Percentiles rank a stretch among this genome's conserved stretches.
These are phyloP conservation scores for Alligator mississippiensis DNA, from an alignment of 2,113 vertebrate species.

Conservation along the genomic window DNA sequence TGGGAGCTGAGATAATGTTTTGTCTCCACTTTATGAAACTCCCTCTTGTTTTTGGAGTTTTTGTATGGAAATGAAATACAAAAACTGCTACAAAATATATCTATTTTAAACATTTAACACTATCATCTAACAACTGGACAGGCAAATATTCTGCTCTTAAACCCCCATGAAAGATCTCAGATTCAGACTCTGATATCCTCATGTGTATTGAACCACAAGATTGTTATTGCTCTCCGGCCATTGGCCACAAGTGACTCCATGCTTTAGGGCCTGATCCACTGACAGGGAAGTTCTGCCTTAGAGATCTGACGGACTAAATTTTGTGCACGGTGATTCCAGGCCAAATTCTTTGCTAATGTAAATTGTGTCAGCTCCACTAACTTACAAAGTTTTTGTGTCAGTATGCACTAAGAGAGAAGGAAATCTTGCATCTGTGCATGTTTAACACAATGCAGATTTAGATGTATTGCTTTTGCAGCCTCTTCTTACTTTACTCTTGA, in stretches of 20 bases:
- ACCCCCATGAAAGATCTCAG: neutral
- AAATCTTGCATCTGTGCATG: neutral
- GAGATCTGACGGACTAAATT: neutral
- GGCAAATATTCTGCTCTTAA: neutral
- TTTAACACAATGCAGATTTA: slow-evolving; percentile 21
- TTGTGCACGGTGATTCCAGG: neutral
- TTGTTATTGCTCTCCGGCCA: rapidly evolving
- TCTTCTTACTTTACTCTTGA: slow-evolving; percentile 44
- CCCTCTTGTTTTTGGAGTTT: slow-evolving; percentile 30
- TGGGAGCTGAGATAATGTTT: neutral
- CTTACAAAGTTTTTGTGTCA: neutral
- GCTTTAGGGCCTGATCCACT: neutral
- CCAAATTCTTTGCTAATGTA: neutral
- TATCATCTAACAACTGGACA: slow-evolving; percentile 1
- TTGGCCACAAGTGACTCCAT: neutral
- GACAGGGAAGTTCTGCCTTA: neutral
- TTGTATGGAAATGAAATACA: neutral
- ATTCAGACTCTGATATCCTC: neutral
- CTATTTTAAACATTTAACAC: neutral
- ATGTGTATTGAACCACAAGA: neutral
- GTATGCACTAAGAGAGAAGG: neutral
- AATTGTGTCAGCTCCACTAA: neutral
- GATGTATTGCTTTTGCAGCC: slow-evolving; percentile 60
- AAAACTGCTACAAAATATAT: neutral
- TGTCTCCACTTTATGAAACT: slow-evolving; percentile 15